Percentiles rank a stretch among this genome's conserved stretches.
These are phyloP conservation scores for Anarrhichthys ocellatus DNA, from an alignment of 2,113 vertebrate species.

Conservation along the genomic window DNA sequence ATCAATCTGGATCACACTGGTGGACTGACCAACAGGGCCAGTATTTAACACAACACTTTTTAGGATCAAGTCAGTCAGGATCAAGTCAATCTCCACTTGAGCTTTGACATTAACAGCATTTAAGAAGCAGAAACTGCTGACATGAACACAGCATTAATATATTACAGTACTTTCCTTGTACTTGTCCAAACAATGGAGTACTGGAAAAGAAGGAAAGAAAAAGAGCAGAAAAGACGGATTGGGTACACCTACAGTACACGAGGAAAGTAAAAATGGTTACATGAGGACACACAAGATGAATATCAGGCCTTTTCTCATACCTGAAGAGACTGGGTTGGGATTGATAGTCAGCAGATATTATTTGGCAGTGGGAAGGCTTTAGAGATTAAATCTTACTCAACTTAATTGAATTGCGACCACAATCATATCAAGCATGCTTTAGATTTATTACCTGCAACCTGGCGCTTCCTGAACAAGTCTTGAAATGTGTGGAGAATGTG, in stretches of 20 bases:
- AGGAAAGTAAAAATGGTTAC: not conserved
- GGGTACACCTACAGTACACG: not conserved
- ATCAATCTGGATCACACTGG: not conserved
- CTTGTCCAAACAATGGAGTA: not conserved
- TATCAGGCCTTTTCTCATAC: slow-evolving; percentile 10
- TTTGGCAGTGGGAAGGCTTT: slow-evolving; percentile 15
- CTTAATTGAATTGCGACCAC: slow-evolving; percentile 16
- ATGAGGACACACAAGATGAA: slow-evolving; percentile 7
- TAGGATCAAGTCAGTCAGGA: not conserved
- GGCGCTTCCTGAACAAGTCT: slow-evolving; percentile 3
- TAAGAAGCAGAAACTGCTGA: not conserved
- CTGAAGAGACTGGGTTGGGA: not conserved
- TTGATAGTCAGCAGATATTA: slow-evolving; percentile 36
- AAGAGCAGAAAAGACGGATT: not conserved
- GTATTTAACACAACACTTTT: not conserved
- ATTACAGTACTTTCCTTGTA: not conserved
- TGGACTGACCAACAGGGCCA: not conserved
- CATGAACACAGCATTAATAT: not conserved
- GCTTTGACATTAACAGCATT: not conserved
- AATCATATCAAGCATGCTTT: slow-evolving; percentile 33
- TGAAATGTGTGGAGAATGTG: not conserved
- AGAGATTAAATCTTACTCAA: slow-evolving; percentile 33
- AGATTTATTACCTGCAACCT: slow-evolving; percentile 39
- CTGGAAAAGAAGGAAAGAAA: not conserved
- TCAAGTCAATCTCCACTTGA: not conserved